Conservation (phyloP, 2,113 vertebrate species). For the Pandion haliaetus region DNA sequence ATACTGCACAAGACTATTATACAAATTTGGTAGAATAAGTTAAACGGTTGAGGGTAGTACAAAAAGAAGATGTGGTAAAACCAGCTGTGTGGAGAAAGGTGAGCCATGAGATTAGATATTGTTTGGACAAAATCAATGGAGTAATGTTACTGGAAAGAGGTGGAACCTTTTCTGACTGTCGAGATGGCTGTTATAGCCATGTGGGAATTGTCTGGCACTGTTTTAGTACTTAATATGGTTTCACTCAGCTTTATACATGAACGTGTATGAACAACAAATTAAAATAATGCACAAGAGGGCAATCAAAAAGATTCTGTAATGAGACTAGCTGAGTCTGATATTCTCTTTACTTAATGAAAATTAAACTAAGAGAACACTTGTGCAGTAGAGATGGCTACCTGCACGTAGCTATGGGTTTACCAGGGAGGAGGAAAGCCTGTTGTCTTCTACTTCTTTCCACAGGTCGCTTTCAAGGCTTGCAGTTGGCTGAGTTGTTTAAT, state of each 20-base stretch:
- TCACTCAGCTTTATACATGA: not conserved
- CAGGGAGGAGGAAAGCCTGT: not conserved
- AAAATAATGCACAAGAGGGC: not conserved
- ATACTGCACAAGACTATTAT: not conserved
- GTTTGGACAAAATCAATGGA: not conserved
- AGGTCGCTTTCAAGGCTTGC: not conserved
- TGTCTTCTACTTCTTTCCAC: not conserved
- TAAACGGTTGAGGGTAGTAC: not conserved
- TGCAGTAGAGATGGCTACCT: not conserved
- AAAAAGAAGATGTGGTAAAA: not conserved
- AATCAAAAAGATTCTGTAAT: not conserved
- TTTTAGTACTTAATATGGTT: not conserved
- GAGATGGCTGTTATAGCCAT: not conserved
- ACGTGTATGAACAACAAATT: not conserved
- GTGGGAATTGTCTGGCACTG: not conserved
- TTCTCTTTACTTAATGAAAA: not conserved
- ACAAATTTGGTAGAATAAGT: not conserved
- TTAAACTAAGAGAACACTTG: not conserved
- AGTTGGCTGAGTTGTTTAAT: not conserved
- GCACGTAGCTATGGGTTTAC: not conserved
- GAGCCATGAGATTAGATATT: not conserved
- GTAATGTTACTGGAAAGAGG: not conserved
- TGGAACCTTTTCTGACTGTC: not conserved
- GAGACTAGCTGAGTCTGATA: not conserved
- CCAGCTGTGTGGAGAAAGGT: rapidly evolving